phyloP scores from a whole-genome alignment of 2,888 invertebrate genomes.

The Stictocephala bisonia region DNA sequence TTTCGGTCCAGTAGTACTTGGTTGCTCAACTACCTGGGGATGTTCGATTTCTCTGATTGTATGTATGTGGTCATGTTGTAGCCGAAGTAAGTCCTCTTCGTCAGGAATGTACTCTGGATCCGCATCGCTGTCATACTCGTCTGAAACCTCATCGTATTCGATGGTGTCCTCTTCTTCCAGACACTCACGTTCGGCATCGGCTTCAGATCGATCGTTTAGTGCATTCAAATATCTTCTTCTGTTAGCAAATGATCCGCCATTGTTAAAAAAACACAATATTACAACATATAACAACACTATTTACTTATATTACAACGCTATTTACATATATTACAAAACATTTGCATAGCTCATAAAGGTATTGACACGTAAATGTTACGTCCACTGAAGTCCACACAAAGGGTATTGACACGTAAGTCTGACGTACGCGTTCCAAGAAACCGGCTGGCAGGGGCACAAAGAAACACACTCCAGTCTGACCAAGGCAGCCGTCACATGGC shows the following conservation, averaged over 20 bases:
- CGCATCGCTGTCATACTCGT: conserved; percentile 21
- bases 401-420: conserved; percentile 26
- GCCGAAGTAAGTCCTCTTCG: conserved; percentile 18
- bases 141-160: conserved; percentile 23
- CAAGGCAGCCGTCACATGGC: conserved; percentile 12
- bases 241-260: conserved; percentile 13
- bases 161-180: conserved; percentile 26
- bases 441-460: conserved; percentile 2
- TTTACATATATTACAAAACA: background rate
- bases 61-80: conserved; percentile 9
- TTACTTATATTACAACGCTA: too few species aligned
- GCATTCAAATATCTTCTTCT: conserved; percentile 24
- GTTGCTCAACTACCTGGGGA: conserved; percentile 6
- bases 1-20: conserved; percentile 1
- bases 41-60: conserved; percentile 27
- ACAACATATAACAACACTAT: background rate
- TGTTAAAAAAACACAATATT: background rate
- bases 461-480: conserved; percentile 10
- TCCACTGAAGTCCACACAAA: conserved; percentile 16
- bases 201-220: conserved; percentile 16
- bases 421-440: conserved; percentile 4
- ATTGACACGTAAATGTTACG: conserved; percentile 26
- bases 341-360: conserved; percentile 15
- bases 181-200: conserved; percentile 28
- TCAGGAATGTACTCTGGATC: conserved; percentile 31